These are phyloP conservation scores for Sebastes oblongus DNA, from an alignment of 2,797 vertebrate genomes.

Conservation along the genomic window DNA sequence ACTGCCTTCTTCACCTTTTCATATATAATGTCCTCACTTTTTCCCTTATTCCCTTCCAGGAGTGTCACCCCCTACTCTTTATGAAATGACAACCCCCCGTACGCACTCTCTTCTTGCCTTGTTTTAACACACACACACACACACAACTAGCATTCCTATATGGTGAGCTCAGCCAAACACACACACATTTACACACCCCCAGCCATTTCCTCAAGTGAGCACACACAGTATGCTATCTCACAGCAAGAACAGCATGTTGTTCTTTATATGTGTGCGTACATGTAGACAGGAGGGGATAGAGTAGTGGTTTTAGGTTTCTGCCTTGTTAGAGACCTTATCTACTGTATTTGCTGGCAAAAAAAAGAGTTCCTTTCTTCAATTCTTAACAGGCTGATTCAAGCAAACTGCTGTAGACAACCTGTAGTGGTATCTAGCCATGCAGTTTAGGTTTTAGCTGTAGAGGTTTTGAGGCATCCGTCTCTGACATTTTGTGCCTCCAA, in stretches of 20 bases:
- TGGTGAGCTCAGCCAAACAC: conserved; percentile 67
- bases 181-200: conserved; percentile 16
- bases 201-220: conserved; percentile 27
- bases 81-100: conserved; percentile 9
- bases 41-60: not conserved
- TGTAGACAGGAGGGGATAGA: not conserved
- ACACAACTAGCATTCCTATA: conserved; percentile 66
- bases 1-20: conserved; percentile 4
- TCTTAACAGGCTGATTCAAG: not conserved
- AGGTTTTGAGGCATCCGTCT: not conserved
- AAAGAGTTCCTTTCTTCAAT: not conserved
- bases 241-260: conserved; percentile 2
- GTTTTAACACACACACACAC: conserved; percentile 23
- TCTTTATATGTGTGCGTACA: conserved; percentile 8
- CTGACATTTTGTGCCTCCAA: not conserved
- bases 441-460: not conserved
- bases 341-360: not conserved
- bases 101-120: conserved; percentile 11
- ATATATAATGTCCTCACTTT: not conserved
- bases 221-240: conserved; percentile 18
- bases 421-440: not conserved
- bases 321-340: not conserved
- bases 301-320: not conserved
- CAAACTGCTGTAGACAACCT: not conserved
- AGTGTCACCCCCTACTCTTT: conserved; percentile 6